phyloP scores from a whole-genome alignment of 2,797 vertebrate species.

The Dromococcyx pavoninus region DNA sequence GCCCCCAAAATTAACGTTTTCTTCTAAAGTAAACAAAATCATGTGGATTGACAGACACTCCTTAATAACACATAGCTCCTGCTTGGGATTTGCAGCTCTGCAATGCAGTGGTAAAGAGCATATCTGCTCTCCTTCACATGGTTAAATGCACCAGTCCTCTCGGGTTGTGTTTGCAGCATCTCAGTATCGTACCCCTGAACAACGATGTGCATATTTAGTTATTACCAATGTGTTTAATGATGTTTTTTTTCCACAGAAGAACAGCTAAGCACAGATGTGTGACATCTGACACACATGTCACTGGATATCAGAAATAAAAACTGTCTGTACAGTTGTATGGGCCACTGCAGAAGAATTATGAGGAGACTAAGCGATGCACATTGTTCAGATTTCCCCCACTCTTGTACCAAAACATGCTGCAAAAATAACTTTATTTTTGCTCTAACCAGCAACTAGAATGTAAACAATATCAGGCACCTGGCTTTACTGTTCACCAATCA shows the following conservation, averaged over 20 bases:
- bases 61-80: not conserved
- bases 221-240: not conserved
- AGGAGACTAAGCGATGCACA: too few species aligned
- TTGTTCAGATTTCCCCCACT: too few species aligned
- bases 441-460: too few species aligned
- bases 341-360: too few species aligned
- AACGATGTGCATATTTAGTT: not conserved
- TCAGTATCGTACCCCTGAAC: not conserved
- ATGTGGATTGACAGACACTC: not conserved
- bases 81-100: not conserved
- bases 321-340: rapidly evolving
- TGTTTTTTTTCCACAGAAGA: not conserved
- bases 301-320: not conserved
- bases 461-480: too few species aligned
- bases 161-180: not conserved
- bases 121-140: rapidly evolving
- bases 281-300: too few species aligned
- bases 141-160: not conserved
- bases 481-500: too few species aligned
- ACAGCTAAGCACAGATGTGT: not conserved
- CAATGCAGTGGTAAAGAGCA: too few species aligned
- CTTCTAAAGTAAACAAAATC: not conserved
- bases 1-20: not conserved
- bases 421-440: too few species aligned
- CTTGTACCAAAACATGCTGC: too few species aligned